Base-by-base conservation (phyloP, 2,797 vertebrate species). In the Echeneis naucrates region DNA sequence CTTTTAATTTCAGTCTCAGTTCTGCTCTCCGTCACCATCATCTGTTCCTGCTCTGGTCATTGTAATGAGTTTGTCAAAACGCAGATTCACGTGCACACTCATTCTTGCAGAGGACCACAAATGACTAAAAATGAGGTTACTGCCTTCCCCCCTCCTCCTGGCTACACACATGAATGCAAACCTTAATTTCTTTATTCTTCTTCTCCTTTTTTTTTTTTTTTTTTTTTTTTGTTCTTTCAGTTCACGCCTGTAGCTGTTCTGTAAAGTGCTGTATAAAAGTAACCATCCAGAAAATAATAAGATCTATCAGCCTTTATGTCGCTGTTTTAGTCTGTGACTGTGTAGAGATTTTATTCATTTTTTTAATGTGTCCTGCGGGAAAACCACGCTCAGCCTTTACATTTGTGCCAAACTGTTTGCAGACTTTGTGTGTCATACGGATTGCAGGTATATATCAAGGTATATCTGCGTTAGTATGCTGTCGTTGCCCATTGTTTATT, bases 381-480 rank as follows among this genome's bases (percentile, higher is more conserved):
- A 67, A 70, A 76, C 84, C 62, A 82, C 58, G 84, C 91, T 92
- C 89, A 90, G 91, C 91, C 91, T 95, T 94, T 94, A 90, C 87
- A 92, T 93, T 93, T 86, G 94, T 95, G 94, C 93, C 94, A 95
- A 94, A 94, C 88, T 86, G 87, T 93, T 90, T 88, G 92, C 92
- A 72, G 88, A 88, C 85, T 87, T 92, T 82, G 88, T 89, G 90
- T 88, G 89, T 92, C 84, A 73, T 79, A 77, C 67, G 78, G 72
- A 77, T 73, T 57, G 68, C 87, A 85, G 85, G 82, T 88, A 80
- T 86, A 82, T 78, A 83, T 83, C 55, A 52, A 68, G 78, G 75
- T 88, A 85, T 88, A 83, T 88, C 81, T 79, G 76, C 83, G 56
- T 88, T 84, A 80, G 65, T 88, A 60, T 57, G 85, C 87, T 62